Evolutionary conservation across 2,888 invertebrate species (phyloP).

Genomic region (Tolmerus cingulatus): DNA sequence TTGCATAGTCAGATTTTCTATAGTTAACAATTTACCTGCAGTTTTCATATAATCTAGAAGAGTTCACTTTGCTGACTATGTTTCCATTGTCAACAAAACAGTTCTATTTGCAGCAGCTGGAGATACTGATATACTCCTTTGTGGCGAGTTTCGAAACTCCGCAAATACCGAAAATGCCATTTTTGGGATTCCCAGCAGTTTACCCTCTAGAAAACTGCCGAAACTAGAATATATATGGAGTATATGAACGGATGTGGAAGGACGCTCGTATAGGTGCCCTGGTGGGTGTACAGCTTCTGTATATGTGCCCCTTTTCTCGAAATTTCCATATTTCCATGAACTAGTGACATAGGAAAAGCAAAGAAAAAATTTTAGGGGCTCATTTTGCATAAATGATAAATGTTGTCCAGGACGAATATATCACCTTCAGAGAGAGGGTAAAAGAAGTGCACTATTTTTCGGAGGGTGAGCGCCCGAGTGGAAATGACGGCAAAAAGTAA

Average conservation of each 20-base stretch:
- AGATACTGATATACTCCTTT: constrained; percentile 16
- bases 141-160: constrained; percentile 18
- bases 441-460: not conserved
- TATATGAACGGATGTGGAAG: not conserved
- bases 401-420: constrained; percentile 39
- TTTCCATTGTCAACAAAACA: constrained; percentile 20
- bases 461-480: not conserved
- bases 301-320: not conserved
- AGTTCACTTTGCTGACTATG: constrained; percentile 11
- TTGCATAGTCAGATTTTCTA: constrained; percentile 7
- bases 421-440: not conserved
- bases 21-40: constrained; percentile 14
- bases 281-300: not conserved
- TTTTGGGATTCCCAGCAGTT: constrained; percentile 13
- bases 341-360: constrained; percentile 9
- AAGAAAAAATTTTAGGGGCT: constrained; percentile 25
- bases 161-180: constrained; percentile 27
- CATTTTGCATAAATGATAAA: constrained; percentile 42
- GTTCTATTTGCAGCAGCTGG: constrained; percentile 1
- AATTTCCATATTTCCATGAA: constrained; percentile 37
- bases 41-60: not conserved
- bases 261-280: not conserved
- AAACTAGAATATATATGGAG: not conserved
- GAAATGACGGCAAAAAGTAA: constrained; percentile 35
- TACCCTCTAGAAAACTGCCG: not conserved